Evolutionary conservation across 2,113 vertebrate species (phyloP).

Genomic region (Ariopsis seemanni): DNA sequence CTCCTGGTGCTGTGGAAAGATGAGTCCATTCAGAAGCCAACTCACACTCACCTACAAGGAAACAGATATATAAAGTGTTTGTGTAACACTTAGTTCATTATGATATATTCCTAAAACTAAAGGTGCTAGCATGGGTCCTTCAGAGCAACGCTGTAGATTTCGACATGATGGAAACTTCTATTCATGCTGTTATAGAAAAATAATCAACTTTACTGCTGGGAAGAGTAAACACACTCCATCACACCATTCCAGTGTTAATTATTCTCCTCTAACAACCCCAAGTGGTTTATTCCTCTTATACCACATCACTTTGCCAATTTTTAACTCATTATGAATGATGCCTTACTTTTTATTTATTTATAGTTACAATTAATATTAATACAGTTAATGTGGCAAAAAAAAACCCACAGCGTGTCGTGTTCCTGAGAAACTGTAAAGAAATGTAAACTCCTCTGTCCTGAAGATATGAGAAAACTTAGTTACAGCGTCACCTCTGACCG

Average conservation of each 20-base stretch:
- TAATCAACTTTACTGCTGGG: not conserved
- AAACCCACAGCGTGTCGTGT: too few relatives aligned
- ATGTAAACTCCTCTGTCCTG: too few relatives aligned
- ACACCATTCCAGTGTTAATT: not conserved
- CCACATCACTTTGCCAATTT: not conserved
- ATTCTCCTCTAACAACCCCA: not conserved
- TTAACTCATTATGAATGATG: not conserved
- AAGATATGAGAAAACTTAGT: too few relatives aligned
- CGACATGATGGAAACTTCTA: not conserved
- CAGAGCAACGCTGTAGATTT: not conserved
- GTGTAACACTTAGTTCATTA: not conserved
- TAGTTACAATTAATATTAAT: not conserved
- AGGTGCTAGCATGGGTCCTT: not conserved
- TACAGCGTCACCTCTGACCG: too few relatives aligned
- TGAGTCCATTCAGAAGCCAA: not conserved
- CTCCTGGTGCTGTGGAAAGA: not conserved
- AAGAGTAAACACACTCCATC: not conserved
- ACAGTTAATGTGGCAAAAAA: not conserved
- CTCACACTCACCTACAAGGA: not conserved
- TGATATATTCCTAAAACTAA: not conserved
- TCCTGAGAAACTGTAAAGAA: too few relatives aligned
- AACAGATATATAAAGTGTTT: not conserved
- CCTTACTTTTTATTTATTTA: not conserved
- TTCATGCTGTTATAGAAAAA: not conserved
- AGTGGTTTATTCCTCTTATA: not conserved